Percentiles rank a stretch among this genome's conserved stretches.
These are phyloP conservation scores for Apistogramma diplotaenia DNA, from an alignment of 2,113 vertebrate genomes.

Conservation along the genomic window DNA sequence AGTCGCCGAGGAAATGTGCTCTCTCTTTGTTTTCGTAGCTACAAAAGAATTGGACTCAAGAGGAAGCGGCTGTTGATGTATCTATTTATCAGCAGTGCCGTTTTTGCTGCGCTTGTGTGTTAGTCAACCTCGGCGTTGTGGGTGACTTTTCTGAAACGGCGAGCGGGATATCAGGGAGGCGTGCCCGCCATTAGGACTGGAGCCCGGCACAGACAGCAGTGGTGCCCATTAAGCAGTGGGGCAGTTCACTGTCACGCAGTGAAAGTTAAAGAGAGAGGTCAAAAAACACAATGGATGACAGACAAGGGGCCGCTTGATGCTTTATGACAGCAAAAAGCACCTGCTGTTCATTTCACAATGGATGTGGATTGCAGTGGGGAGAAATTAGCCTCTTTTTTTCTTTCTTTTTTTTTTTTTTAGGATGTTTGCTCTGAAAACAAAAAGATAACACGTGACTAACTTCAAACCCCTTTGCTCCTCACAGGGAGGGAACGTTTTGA, in stretches of 20 bases:
- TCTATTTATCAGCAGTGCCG: constrained; percentile 51
- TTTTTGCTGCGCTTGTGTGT: constrained; percentile 28
- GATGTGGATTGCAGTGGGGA: background rate
- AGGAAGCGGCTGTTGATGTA: constrained; percentile 21
- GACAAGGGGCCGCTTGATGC: constrained; percentile 13
- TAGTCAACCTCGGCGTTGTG: background rate
- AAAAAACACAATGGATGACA: constrained; percentile 44
- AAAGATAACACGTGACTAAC: background rate
- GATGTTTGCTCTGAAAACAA: background rate
- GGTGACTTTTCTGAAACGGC: constrained; percentile 53
- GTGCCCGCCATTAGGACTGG: constrained; percentile 24
- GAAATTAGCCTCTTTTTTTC: background rate
- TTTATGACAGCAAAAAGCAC: constrained; percentile 26
- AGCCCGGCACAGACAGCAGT: constrained; percentile 17
- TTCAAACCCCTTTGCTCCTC: background rate
- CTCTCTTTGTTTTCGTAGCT: constrained; percentile 11
- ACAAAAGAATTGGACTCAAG: constrained; percentile 40
- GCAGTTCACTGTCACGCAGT: constrained; percentile 46
- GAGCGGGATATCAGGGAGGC: constrained; percentile 34
- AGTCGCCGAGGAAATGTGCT: background rate
- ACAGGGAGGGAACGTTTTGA: background rate
- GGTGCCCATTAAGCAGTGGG: constrained; percentile 59
- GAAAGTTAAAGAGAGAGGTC: constrained; percentile 65
- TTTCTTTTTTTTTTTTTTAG: background rate
- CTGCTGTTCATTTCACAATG: constrained; percentile 21